Evolutionary conservation across 1,140 invertebrate genomes (phyloP).

Genomic region (Microplitis mediator): DNA sequence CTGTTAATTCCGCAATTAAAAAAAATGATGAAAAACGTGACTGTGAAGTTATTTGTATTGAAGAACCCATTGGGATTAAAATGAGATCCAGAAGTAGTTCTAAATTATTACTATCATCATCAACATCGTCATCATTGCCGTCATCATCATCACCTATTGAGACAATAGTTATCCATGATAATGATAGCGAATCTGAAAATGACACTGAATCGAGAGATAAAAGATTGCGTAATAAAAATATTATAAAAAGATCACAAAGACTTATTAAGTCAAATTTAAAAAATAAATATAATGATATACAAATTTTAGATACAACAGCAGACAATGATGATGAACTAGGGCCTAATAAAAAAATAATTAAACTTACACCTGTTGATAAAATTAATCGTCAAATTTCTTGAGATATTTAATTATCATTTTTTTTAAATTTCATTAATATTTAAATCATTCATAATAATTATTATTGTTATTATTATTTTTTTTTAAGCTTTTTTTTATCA

Average conservation of each 20-base stretch:
- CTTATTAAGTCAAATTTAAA: conserved; percentile 17
- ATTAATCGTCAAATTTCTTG: conserved; percentile 32
- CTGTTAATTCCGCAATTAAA: background rate
- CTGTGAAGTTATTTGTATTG: background rate
- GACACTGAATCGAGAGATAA: conserved; percentile 38
- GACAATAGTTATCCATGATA: conserved; percentile 32
- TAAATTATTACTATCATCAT: background rate
- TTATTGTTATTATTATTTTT: background rate
- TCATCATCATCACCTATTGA: background rate
- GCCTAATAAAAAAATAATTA: conserved; percentile 36
- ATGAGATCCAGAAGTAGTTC: background rate
- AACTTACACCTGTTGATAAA: conserved; percentile 21
- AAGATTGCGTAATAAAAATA: conserved; percentile 20
- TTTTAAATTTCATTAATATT: background rate
- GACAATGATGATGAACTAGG: conserved; percentile 40
- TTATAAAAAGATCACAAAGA: conserved; percentile 3
- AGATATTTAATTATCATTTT: conserved; percentile 5
- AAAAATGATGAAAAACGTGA: conserved; percentile 3
- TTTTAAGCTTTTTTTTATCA: background rate
- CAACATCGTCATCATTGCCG: background rate
- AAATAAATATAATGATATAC: conserved; percentile 28
- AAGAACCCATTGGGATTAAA: background rate
- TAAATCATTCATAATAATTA: background rate
- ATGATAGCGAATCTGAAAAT: conserved; percentile 38
- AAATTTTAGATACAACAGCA: conserved; percentile 29